These are phyloP conservation scores for Spatulosminthurus flaviceps DNA, from an alignment of 2,888 invertebrate species.

Conservation along the genomic window DNA sequence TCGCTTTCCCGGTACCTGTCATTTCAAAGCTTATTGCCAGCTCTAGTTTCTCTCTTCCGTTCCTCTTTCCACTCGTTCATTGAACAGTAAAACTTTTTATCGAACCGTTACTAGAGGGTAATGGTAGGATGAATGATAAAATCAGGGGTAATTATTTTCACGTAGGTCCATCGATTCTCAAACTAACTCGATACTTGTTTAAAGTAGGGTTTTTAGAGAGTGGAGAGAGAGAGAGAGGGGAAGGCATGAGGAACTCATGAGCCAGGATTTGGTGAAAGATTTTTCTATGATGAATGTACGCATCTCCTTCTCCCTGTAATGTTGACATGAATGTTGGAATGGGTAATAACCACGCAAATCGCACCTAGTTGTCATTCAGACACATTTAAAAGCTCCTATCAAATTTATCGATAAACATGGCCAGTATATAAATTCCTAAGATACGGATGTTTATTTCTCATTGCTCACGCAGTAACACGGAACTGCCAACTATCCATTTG, in stretches of 20 bases:
- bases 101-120: not conserved
- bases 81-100: too few relatives aligned
- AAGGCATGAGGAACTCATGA: too few relatives aligned
- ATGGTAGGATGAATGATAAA: not conserved
- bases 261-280: too few relatives aligned
- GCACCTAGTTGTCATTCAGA: not conserved
- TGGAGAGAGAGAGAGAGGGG: too few relatives aligned
- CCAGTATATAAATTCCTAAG: not conserved
- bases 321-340: not conserved
- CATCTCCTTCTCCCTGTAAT: not conserved
- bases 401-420: not conserved
- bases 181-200: too few relatives aligned
- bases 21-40: not conserved
- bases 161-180: not conserved
- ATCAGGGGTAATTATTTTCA: not conserved
- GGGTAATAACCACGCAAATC: slow-evolving; percentile 10
- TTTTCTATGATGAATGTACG: too few relatives aligned
- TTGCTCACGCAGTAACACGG: not conserved
- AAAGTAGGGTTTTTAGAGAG: too few relatives aligned
- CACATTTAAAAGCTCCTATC: not conserved
- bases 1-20: not conserved
- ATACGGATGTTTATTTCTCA: not conserved
- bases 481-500: not conserved
- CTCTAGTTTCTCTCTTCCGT: not conserved
- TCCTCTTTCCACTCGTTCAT: too few relatives aligned